Evolutionary conservation across 2,888 invertebrate species (phyloP).

Genomic region (Zonitis immaculata): DNA sequence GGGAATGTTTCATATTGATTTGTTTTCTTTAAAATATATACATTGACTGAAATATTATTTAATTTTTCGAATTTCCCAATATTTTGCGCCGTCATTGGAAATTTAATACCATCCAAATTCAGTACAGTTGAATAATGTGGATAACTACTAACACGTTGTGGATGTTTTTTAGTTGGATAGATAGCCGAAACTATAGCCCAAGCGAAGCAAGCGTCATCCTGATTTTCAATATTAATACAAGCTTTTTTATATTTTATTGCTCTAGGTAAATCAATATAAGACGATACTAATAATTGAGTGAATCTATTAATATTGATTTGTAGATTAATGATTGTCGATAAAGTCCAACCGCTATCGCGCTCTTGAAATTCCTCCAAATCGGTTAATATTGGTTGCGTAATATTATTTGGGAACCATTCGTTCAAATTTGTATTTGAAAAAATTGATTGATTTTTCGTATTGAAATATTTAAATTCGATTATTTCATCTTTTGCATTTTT

Average conservation of each 20-base stretch:
- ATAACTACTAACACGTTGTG: neutral
- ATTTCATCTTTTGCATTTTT: too few relatives aligned
- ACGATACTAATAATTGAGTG: too few relatives aligned
- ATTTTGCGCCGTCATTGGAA: neutral
- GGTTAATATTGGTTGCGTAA: too few relatives aligned
- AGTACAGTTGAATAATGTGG: neutral
- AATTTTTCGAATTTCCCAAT: neutral
- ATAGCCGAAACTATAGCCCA: neutral
- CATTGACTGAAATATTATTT: neutral
- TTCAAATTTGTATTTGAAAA: too few relatives aligned
- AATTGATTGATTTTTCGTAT: too few relatives aligned
- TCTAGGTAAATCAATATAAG: neutral
- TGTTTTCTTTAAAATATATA: neutral
- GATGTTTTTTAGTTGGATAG: neutral
- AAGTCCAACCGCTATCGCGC: too few relatives aligned
- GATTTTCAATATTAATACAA: neutral
- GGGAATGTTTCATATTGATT: neutral
- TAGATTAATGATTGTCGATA: too few relatives aligned
- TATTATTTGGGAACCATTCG: too few relatives aligned
- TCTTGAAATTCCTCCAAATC: too few relatives aligned
- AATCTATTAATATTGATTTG: too few relatives aligned
- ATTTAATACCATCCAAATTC: neutral
- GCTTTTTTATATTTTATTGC: neutral
- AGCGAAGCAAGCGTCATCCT: neutral
- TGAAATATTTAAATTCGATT: too few relatives aligned